Evolutionary conservation across 92 coral and sea anemone genomes (phyloP).

Genomic region (Nematostella vectensis): DNA sequence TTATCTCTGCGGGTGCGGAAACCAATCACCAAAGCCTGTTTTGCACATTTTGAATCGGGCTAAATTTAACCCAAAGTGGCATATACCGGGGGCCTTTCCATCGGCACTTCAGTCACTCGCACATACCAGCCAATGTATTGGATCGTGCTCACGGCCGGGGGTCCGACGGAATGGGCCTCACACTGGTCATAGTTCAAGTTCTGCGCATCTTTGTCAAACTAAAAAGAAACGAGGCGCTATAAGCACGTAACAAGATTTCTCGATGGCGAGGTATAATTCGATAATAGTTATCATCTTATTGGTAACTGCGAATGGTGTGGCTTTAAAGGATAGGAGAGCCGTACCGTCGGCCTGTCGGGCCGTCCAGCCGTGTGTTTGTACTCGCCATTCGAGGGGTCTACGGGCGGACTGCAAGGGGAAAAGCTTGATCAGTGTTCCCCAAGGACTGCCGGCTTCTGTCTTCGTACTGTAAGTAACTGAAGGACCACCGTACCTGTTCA

Average conservation of each 20-base stretch:
- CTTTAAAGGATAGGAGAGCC: too few relatives aligned
- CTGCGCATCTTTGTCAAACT: not conserved
- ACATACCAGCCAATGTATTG: conserved; percentile 6
- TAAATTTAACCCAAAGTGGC: conserved; percentile 7
- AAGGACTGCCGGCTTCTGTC: conserved; percentile 1
- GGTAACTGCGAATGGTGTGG: too few relatives aligned
- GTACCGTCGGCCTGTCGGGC: too few relatives aligned
- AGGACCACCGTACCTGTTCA: not conserved
- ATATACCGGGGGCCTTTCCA: conserved; percentile 1
- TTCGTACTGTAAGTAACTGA: conserved; percentile 7
- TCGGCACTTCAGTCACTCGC: conserved; percentile 8
- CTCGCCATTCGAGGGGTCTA: too few relatives aligned
- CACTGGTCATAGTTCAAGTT: not conserved
- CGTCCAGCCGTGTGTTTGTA: too few relatives aligned
- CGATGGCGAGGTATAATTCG: too few relatives aligned
- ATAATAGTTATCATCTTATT: too few relatives aligned
- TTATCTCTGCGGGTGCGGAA: too few relatives aligned
- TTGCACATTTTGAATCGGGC: not conserved
- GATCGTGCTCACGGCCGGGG: not conserved
- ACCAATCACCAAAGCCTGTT: too few relatives aligned
- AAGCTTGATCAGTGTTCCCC: not conserved
- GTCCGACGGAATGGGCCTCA: conserved; percentile 1
- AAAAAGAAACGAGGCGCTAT: not conserved
- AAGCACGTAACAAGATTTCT: too few relatives aligned
- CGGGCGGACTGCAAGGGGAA: conserved; percentile 1